Base-by-base conservation (phyloP, 2,888 invertebrate genomes). In the Tenthredo amoena region DNA sequence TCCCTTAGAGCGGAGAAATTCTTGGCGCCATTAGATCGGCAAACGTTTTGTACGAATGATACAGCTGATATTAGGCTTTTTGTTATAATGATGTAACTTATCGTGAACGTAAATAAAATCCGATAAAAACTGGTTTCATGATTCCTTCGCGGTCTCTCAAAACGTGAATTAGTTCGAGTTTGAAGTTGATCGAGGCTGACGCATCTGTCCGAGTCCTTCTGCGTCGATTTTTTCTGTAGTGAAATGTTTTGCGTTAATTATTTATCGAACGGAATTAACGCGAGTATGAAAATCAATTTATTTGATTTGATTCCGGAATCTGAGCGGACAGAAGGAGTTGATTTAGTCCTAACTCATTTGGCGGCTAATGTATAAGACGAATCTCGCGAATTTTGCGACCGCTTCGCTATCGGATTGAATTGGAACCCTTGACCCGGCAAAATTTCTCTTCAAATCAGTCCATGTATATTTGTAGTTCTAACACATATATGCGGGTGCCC, bases 21-120 rank as follows among this genome's bases (percentile, higher is more conserved):
- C 81, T 81, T 37, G 40, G 62, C 81, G 81, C 81, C 81, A 81
- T 81, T 81, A 81, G 62, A 21, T 62, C 31, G n/a, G 26, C 62
- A 21, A 37, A n/a, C n/a, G 37, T 81, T 81, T 81, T 12, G 21
- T 26, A 62, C 37, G 31, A 58, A 55, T 79, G 40, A 40, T 15
- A 2, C 34, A 50, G 31, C 31, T 50, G 77, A 40, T 40, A 62
- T 40, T n/a, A 21, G 2, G 9, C 12, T 12, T 81, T 62, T 81
- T 37, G 21, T 40, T 40, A 58, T 37, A 34, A 31, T 21, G 26
- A 18, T 31, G 15, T 37, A 7, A 6, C 18, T 77, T 7, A 34
- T 77, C 9, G 18, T 9, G 43, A 47, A 55, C 55, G 9, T 31
- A 50, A 34, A 47, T 47, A 47, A 18, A 50, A 50, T 77, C 31